Conservation (phyloP, 1,140 invertebrate genomes). For the Drosophila oshimai region DNA sequence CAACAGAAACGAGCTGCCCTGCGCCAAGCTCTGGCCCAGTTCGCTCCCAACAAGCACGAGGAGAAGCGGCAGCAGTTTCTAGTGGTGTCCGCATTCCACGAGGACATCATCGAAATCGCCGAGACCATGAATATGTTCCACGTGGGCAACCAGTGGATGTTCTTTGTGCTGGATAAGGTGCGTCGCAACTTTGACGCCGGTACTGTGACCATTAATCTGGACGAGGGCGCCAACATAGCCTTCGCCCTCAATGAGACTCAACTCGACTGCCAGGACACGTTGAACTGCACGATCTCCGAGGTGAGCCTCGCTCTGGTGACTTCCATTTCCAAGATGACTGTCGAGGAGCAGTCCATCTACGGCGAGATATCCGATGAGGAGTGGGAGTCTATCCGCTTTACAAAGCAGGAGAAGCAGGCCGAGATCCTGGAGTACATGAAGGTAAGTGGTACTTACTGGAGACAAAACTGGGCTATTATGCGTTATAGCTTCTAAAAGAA, state of each 20-base stretch:
- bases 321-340: conserved; percentile 86
- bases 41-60: conserved; percentile 48
- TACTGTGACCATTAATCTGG: conserved; percentile 84
- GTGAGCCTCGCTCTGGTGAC: conserved; percentile 85
- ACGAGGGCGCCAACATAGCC: conserved; percentile 92
- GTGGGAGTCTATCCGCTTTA: conserved; percentile 89
- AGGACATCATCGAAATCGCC: conserved; percentile 87
- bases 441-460: conserved; percentile 3
- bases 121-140: conserved; percentile 87
- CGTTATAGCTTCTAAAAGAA: no score
- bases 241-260: conserved; percentile 89
- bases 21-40: conserved; percentile 47
- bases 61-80: conserved; percentile 71
- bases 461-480: no score
- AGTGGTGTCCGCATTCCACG: conserved; percentile 80
- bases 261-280: conserved; percentile 46
- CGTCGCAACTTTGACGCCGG: conserved; percentile 83
- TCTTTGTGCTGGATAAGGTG: conserved; percentile 87
- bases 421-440: conserved; percentile 85
- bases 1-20: conserved; percentile 60
- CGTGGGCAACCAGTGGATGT: conserved; percentile 90
- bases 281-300: conserved; percentile 83
- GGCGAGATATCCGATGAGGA: conserved; percentile 90
- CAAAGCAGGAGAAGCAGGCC: conserved; percentile 86
- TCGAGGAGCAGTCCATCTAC: conserved; percentile 87